phyloP scores from a whole-genome alignment of 2,113 vertebrate genomes.

The Oreocharis arfaki region DNA sequence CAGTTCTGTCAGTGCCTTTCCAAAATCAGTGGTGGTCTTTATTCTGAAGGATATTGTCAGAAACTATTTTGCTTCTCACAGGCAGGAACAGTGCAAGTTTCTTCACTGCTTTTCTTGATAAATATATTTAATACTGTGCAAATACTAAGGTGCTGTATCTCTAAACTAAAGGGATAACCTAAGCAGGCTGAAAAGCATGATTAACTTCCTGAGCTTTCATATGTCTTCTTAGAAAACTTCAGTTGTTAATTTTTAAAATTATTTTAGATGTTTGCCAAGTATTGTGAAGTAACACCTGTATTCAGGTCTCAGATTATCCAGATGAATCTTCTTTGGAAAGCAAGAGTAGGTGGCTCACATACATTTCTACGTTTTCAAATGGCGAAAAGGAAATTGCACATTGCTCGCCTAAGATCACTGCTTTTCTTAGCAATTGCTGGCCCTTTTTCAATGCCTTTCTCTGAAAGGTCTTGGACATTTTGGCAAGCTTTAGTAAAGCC shows the following conservation, averaged over 20 bases:
- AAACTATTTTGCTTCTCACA: neutral
- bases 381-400: neutral
- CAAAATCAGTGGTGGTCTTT: neutral
- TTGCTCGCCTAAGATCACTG: neutral
- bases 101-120: neutral
- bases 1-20: neutral
- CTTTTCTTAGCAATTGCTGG: neutral
- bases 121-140: neutral
- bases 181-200: neutral
- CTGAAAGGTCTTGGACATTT: neutral
- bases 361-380: neutral
- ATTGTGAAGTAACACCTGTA: neutral
- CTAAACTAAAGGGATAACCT: neutral
- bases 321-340: neutral
- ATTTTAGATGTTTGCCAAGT: neutral
- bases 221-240: neutral
- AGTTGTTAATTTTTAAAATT: neutral
- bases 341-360: neutral
- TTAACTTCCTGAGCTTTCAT: neutral
- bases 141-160: neutral
- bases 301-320: neutral
- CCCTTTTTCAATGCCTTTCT: neutral
- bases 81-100: neutral
- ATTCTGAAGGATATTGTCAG: neutral
- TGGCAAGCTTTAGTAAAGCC: neutral